phyloP scores from a whole-genome alignment of 2,888 invertebrate genomes.

The Acronicta leporina region DNA sequence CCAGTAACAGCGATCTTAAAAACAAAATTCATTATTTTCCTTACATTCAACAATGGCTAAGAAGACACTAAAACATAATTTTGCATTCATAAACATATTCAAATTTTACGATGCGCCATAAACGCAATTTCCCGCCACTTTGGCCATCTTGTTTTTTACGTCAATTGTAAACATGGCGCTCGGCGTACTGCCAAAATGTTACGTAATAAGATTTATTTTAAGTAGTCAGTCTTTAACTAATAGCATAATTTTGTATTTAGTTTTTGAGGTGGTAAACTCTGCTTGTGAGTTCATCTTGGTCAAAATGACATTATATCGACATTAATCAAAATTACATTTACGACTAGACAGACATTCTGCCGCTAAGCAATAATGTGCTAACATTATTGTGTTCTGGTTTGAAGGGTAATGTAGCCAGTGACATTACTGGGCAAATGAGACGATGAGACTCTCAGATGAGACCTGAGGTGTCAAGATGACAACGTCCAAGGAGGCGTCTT shows the following conservation, averaged over 20 bases:
- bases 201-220: constrained; percentile 49
- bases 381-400: too few species aligned
- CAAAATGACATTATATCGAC: too few species aligned
- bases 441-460: too few species aligned
- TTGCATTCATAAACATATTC: constrained; percentile 36
- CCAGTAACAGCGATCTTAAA: background rate
- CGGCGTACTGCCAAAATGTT: constrained; percentile 52
- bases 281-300: too few species aligned
- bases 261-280: too few species aligned
- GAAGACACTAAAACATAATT: constrained; percentile 39
- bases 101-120: constrained; percentile 49
- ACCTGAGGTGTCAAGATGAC: too few species aligned
- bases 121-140: constrained; percentile 49
- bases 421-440: too few species aligned
- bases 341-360: too few species aligned
- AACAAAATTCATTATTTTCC: constrained; percentile 3
- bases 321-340: too few species aligned
- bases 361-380: too few species aligned
- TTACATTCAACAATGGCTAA: constrained; percentile 26
- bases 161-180: constrained; percentile 42
- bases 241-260: constrained; percentile 28
- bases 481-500: too few species aligned
- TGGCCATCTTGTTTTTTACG: constrained; percentile 55
- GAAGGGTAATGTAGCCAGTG: too few species aligned
- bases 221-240: constrained; percentile 20